phyloP scores from a whole-genome alignment of 2,113 vertebrate genomes.

The Turnix velox region DNA sequence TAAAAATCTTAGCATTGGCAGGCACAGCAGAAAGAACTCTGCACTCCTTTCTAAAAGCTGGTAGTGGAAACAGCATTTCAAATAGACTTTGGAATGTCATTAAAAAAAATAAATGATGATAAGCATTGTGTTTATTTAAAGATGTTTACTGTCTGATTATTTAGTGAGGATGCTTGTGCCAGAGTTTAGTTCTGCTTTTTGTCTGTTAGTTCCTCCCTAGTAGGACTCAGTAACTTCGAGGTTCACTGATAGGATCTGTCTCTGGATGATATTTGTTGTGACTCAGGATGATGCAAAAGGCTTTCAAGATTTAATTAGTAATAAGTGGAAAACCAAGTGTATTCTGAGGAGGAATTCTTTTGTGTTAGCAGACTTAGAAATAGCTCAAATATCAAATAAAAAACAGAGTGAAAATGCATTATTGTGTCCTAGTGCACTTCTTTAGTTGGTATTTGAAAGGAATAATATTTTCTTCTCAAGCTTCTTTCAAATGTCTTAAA shows the following conservation, averaged over 20 bases:
- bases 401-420: slow-evolving; percentile 2
- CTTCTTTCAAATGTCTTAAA: neutral
- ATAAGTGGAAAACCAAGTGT: neutral
- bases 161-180: neutral
- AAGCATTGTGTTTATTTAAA: neutral
- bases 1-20: slow-evolving; percentile 76
- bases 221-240: neutral
- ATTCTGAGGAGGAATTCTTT: neutral
- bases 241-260: neutral
- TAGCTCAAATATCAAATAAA: neutral
- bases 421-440: neutral
- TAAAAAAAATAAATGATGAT: neutral
- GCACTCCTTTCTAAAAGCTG: slow-evolving; percentile 49
- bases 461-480: neutral
- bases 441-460: neutral
- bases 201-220: neutral
- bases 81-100: neutral
- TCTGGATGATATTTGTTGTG: slow-evolving; percentile 53
- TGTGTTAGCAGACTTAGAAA: neutral
- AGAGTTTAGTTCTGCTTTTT: neutral
- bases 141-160: neutral
- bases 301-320: slow-evolving; percentile 52
- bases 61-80: slow-evolving; percentile 53
- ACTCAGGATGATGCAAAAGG: neutral
- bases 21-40: slow-evolving; percentile 53